Base-by-base conservation (phyloP, 1,140 invertebrate genomes). In the honey bee (Apis mellifera) region DNA sequence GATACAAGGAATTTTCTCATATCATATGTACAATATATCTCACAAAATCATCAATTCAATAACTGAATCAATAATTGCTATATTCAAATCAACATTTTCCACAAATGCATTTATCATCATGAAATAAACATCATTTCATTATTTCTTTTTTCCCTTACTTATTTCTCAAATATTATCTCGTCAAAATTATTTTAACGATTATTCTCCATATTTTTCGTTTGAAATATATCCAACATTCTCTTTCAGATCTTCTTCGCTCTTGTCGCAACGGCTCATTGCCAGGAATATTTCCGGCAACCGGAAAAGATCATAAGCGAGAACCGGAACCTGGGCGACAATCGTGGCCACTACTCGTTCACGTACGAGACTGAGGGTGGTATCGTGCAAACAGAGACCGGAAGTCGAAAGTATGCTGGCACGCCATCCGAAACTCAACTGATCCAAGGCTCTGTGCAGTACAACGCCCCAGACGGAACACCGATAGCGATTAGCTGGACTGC, bases 371-470 rank as follows among this genome's bases (percentile, higher is more conserved):
- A 92, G n/a, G 94, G 95, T 68, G 95, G 95, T 1, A 95, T 95
- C 32, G 66, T 92, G 1, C 94, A 94, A 54, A 89, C 90, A 19
- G 95, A 95, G 81, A 87, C 89, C 15, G 95, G 95, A 0, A 91
- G 86, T 15, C 86, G 94, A 42, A 95, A 94, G 48, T 94, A 94
- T 79, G 91, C 91, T 0, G 94, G 94, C 13, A 93, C 94, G 0
- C 85, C 93, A 59, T 91, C 94, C 66, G 94, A 94, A 71, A 90
- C 93, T 0, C 94, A 95, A 62, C 73, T 94, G 57, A 94, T 95
- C 57, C 94, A 95, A 83, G 95, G 95, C 13, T 94, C 94, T 0
- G 95, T 95, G 23, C 94, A 95, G 73, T 95, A 95, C 88, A 94
- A 94, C 60, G 93, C 94, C 8, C 95, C 95, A 0, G 95, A 95